Evolutionary conservation across 2,113 vertebrate genomes (phyloP).

Genomic region (Ceratotherium simum): DNA sequence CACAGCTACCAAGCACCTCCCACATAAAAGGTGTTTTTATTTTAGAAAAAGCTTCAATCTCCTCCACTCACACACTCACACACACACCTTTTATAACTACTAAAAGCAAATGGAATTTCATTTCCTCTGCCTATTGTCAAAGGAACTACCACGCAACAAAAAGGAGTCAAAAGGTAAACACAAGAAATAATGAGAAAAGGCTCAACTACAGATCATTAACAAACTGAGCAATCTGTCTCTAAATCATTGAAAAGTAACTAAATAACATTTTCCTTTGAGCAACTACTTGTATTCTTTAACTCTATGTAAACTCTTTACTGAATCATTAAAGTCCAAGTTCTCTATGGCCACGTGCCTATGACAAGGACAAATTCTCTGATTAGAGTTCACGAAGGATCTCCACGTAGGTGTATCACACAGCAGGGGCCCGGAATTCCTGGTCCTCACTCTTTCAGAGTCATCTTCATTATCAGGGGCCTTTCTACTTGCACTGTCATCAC

Average conservation of each 20-base stretch:
- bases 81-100: neutral
- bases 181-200: constrained; percentile 29
- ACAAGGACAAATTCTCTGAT: neutral
- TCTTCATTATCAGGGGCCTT: constrained; percentile 48
- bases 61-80: neutral
- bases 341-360: neutral
- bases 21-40: neutral
- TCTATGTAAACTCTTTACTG: neutral
- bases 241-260: constrained; percentile 51
- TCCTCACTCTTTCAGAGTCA: neutral
- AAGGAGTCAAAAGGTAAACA: constrained; percentile 7
- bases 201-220: neutral
- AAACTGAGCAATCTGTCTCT: neutral
- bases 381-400: neutral
- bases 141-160: constrained; percentile 19
- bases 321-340: neutral
- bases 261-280: constrained; percentile 47
- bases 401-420: neutral
- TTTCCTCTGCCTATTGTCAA: constrained; percentile 9
- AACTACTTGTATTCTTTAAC: constrained; percentile 9
- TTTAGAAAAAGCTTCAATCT: constrained; percentile 31
- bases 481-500: constrained; percentile 43
- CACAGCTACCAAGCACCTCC: neutral
- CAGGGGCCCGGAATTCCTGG: neutral
- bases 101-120: constrained; percentile 51